A percentile compares a stretch with the other conserved stretches of the same genome.
Conservation (phyloP, 2,797 vertebrate genomes). For the Sebastes taczanowskii region DNA sequence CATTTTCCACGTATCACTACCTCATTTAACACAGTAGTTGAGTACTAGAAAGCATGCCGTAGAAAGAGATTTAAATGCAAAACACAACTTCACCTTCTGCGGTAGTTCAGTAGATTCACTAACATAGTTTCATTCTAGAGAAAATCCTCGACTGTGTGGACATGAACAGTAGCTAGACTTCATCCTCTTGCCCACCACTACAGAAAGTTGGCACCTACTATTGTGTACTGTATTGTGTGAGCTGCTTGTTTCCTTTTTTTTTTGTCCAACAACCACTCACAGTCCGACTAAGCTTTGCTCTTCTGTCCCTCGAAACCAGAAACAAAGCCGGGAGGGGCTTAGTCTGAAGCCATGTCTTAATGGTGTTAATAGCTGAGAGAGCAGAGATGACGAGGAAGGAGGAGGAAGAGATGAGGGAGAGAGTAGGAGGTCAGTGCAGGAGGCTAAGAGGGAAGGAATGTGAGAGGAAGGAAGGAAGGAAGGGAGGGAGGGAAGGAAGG, state of each 20-base stretch:
- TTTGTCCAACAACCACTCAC: constrained; percentile 51
- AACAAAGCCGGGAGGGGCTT: constrained; percentile 61
- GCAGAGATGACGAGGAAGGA: not conserved
- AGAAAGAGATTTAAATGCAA: constrained; percentile 24
- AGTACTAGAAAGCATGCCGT: constrained; percentile 59
- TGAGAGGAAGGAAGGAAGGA: constrained; percentile 22
- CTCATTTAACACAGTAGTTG: constrained; percentile 31
- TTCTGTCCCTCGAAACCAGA: constrained; percentile 55
- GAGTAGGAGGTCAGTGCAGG: constrained; percentile 31
- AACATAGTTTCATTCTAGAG: constrained; percentile 42
- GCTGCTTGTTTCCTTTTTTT: constrained; percentile 47
- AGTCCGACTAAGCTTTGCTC: constrained; percentile 60
- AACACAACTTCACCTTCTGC: constrained; percentile 4
- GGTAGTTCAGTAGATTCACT: constrained; percentile 40
- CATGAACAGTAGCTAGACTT: constrained; percentile 29
- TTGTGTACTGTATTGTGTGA: constrained; percentile 46
- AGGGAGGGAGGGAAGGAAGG: not conserved
- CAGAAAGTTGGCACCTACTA: constrained; percentile 47
- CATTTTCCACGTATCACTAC: constrained; percentile 14
- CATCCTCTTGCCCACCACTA: constrained; percentile 38
- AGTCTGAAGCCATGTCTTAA: constrained; percentile 63
- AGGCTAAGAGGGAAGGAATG: constrained; percentile 45
- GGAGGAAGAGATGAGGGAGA: constrained; percentile 3
- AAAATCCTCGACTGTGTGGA: constrained; percentile 23
- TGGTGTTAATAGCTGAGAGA: constrained; percentile 52